Base-by-base conservation (phyloP, 2,113 vertebrate species). In the Catharus bicknelli region DNA sequence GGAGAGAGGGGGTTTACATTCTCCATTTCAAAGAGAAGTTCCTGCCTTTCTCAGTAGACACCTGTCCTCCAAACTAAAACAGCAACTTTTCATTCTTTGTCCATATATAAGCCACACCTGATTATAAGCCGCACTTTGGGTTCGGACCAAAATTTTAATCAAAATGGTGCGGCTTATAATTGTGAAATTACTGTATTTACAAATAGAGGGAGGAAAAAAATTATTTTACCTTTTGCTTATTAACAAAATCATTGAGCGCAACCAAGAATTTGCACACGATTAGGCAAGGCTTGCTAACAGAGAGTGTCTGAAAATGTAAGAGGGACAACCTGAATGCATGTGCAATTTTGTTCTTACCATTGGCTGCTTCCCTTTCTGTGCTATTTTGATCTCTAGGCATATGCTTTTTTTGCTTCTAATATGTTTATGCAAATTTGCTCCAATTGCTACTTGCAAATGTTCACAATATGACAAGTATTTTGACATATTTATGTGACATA, bases 351-450 rank as follows among this genome's bases (percentile, higher is more conserved):
- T 80, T 59, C 53, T 59, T 53, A 61, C 34, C 14, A 32, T 17
- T 77, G 61, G 22, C 38, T 83, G 23, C 50, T 82, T 92, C 79
- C 23, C 10, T 79, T 90, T 55, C 13, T 73, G 59, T 55, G 54
- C 47, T 92, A 17, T 72, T 86, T 85, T 79, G 36, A 69, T 90
- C 34, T 55, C 47, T 32, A 88, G 27, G 72, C 55, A 83, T 94
- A 84, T 54, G 40, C 4, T 57, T 82, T 85, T 85, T 93, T 63
- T 26, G 9, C 22, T 21, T 70, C 43, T 91, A 94, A 90, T 92
- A 83, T 72, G 42, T 90, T 95, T 95, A 90, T 95, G 70, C 68
- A 95, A 95, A 96, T 96, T 91, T 95, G 36, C 72, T 95, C 85
- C 92, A 89, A 83, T 94, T 96, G 55, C 77, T 91, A n/a, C 70